Percentiles rank a stretch among this genome's conserved stretches.
phyloP scores from a whole-genome alignment of 2,113 vertebrate species.

The Vicugna pacos region DNA sequence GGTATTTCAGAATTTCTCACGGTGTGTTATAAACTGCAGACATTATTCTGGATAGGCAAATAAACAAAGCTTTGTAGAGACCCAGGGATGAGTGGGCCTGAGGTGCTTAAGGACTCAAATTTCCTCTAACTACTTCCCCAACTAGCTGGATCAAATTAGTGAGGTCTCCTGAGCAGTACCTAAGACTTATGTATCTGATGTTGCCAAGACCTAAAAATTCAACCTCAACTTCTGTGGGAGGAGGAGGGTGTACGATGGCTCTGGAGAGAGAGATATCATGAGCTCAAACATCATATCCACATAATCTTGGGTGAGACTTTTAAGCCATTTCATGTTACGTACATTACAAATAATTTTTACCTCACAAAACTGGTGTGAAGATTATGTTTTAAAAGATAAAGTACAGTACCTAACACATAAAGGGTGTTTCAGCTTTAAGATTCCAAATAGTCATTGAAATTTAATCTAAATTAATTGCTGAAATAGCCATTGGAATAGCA shows the following conservation, averaged over 20 bases:
- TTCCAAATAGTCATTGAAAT: background rate
- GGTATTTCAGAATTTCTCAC: conserved; percentile 45
- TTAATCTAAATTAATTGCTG: background rate
- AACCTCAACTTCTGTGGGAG: background rate
- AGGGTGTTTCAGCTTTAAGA: background rate
- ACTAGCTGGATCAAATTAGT: background rate
- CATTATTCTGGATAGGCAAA: too few relatives aligned
- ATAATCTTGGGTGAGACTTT: background rate
- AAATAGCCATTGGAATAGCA: background rate
- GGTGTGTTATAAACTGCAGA: background rate
- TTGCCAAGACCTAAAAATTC: background rate
- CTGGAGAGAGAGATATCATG: background rate
- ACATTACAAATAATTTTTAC: background rate
- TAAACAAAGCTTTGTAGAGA: background rate
- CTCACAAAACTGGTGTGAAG: background rate
- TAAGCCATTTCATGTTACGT: background rate
- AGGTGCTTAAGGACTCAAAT: background rate
- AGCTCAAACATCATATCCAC: background rate
- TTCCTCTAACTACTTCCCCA: background rate
- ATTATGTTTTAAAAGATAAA: background rate
- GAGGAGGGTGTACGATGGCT: background rate
- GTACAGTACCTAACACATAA: background rate
- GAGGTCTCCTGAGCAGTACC: background rate
- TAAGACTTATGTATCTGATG: background rate
- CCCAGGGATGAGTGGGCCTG: too few relatives aligned